A percentile compares a stretch with the other conserved stretches of the same genome.
phyloP scores from a whole-genome alignment of 2,113 vertebrate species.

The Felis catus region F.catus_Fca126_mat1.0 CM031411.1:125608501-125609000 shows the following conservation, averaged over 20 bases:
- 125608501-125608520: not conserved
- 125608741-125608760: not conserved
- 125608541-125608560: no score
- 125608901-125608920: not conserved
- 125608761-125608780: not conserved
- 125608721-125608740: not conserved
- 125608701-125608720: not conserved
- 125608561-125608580: not conserved
- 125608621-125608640: not conserved
- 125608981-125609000: not conserved
- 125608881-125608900: not conserved
- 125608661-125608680: not conserved
- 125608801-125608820: not conserved
- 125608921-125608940: not conserved
- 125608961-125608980: not conserved
- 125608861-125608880: not conserved
- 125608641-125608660: not conserved
- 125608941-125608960: not conserved
- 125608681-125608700: not conserved
- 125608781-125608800: not conserved
- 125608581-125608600: not conserved
- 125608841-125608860: not conserved
- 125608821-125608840: not conserved
- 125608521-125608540: not conserved
- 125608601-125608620: not conserved